phyloP scores from a whole-genome alignment of 2,797 vertebrate species.

The Sphaeramia orbicularis region DNA sequence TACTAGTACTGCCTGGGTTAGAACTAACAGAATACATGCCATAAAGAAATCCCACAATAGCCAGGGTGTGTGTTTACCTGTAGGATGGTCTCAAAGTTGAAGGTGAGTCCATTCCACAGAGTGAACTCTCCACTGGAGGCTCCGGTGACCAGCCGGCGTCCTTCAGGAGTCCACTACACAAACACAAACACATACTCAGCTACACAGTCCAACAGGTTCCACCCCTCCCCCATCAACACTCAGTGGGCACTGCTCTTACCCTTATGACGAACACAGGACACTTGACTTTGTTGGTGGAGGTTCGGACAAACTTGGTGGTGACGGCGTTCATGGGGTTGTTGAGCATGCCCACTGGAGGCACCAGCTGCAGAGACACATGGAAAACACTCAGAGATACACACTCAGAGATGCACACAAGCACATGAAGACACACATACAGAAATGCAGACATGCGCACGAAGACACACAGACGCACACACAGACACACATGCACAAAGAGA shows the following conservation, averaged over 20 bases:
- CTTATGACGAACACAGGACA: conserved; percentile 98
- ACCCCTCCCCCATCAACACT: not conserved
- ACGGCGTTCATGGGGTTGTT: conserved; percentile 99
- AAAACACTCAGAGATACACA: too few species aligned
- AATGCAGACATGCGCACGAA: too few species aligned
- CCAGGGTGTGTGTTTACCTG: conserved; percentile 86
- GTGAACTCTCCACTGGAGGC: conserved; percentile 99
- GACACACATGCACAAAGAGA: not conserved
- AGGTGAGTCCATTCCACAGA: conserved; percentile 98
- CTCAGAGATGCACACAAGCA: too few species aligned
- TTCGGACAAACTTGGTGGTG: conserved; percentile 98
- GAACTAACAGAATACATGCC: not conserved
- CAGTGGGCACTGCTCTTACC: conserved; percentile 82
- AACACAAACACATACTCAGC: not conserved
- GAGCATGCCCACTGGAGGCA: conserved; percentile 96
- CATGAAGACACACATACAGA: too few species aligned
- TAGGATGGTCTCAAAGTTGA: conserved; percentile 99
- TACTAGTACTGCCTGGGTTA: too few species aligned
- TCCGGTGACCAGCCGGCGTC: conserved; percentile 96
- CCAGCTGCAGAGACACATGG: conserved; percentile 84
- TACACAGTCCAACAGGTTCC: not conserved
- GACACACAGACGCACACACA: too few species aligned
- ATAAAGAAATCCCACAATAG: not conserved
- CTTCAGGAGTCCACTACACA: conserved; percentile 97
- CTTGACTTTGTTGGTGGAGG: conserved; percentile 99